Percentiles rank a stretch among this genome's conserved stretches.
Conservation (phyloP, 2,113 vertebrate genomes). For the Trochalopteron elliotii region DNA sequence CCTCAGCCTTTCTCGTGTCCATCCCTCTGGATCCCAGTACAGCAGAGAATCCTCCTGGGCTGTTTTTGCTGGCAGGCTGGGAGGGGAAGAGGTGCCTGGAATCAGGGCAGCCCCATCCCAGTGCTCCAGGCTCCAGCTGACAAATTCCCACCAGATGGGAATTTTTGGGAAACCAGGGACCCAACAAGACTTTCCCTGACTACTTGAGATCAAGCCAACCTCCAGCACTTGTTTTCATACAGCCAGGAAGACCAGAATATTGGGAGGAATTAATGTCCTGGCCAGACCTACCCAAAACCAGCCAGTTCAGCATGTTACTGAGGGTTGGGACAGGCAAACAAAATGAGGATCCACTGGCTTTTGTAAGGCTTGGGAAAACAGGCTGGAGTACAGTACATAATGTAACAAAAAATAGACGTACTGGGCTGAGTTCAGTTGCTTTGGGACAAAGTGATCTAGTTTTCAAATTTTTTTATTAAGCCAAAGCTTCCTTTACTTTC, state of each 20-base stretch:
- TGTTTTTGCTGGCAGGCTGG: neutral
- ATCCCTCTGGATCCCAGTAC: neutral
- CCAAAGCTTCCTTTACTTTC: neutral
- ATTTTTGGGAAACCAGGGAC: neutral
- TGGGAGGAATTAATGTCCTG: neutral
- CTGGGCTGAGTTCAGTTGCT: neutral
- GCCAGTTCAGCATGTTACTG: neutral
- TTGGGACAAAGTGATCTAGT: neutral
- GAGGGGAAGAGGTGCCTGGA: neutral
- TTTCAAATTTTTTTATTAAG: neutral
- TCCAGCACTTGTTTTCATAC: neutral
- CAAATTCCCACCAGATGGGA: neutral
- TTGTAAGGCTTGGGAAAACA: conserved; percentile 19
- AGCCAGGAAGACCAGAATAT: neutral
- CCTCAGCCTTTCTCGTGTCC: neutral
- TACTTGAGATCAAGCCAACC: neutral
- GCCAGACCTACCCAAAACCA: neutral
- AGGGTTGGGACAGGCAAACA: neutral
- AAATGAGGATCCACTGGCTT: neutral
- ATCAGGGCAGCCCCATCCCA: neutral
- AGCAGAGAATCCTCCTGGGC: neutral
- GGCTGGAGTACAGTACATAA: conserved; percentile 9
- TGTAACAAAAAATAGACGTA: neutral
- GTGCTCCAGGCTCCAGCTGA: neutral
- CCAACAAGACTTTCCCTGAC: neutral